These are phyloP conservation scores for Margarornis squamiger DNA, from an alignment of 2,797 vertebrate species.

Conservation along the genomic window DNA sequence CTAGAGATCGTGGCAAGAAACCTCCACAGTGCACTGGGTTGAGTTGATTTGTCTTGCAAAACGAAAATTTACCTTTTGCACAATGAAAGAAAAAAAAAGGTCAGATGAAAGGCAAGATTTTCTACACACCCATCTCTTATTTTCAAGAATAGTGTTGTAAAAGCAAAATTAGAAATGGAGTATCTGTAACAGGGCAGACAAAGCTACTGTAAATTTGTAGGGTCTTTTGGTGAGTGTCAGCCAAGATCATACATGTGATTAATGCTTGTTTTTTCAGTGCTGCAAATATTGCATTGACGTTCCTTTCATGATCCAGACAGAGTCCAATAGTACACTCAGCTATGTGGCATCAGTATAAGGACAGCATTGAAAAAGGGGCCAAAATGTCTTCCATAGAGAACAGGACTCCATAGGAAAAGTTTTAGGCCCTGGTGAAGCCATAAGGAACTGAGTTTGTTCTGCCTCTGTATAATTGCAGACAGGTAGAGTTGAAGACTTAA, in stretches of 20 bases:
- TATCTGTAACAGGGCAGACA: not conserved
- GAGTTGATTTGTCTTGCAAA: not conserved
- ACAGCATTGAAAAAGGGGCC: not conserved
- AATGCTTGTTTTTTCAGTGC: not conserved
- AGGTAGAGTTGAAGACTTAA: not conserved
- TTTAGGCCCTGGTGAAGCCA: not conserved
- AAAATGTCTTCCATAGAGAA: not conserved
- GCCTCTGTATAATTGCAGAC: not conserved
- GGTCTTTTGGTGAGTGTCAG: rapidly evolving
- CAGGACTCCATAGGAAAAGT: not conserved
- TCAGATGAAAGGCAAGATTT: not conserved
- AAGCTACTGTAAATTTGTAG: not conserved
- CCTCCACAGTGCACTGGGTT: not conserved
- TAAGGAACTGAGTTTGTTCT: not conserved
- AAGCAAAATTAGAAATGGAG: not conserved
- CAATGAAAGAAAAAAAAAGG: not conserved
- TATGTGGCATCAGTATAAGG: not conserved
- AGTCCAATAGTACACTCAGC: not conserved
- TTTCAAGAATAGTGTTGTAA: not conserved
- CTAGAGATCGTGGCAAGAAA: not conserved
- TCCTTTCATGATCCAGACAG: not conserved
- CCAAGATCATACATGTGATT: not conserved
- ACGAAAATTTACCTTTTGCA: not conserved
- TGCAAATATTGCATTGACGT: not conserved
- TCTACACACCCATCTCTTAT: not conserved